Evolutionary conservation across 2,113 vertebrate species (phyloP), one percentile per base, ranked within the genome.

Genomic region (Chionomys nivalis): DNA sequence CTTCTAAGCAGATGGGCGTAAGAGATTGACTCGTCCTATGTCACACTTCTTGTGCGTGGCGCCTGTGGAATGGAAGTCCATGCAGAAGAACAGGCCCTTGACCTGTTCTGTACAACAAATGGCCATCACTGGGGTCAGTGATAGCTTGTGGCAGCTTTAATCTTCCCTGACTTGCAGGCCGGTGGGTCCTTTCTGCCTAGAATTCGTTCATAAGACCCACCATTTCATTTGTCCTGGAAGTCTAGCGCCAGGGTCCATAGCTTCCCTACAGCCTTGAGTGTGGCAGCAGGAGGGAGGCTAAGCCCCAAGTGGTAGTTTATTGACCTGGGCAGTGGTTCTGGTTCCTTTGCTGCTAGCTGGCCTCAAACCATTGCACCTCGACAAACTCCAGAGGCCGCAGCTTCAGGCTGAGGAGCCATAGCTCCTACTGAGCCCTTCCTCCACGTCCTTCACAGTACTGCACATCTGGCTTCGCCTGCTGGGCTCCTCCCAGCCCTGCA

Each of bases 391-490:
- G 21, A 7, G 55, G 55, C 55, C 3, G 0, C 44, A 1, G 73
- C 55, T 44, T 28, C 28, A 21, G 47, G 21, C 77, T 36, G 7
- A 73, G 24, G 36, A 65, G 21, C 26, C 14, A 0, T 39, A 31
- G 42, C 28, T 42, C 11, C 58, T 42, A 1, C 63, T 36, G 23
- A 77, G 66, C 33, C 24, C 17, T 1, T 23, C 1, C 2, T 61
- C 65, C 9, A 0, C 6, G 10, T 58, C 70, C 87, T 47, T 7
- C 16, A 26, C 14, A 36, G 0, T 31, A 9, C 58, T 3, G 0
- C 61, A 12, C 7, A 6, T 10, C 36, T 0, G 26, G 39, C 16
- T 1, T 28, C 9, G 10, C 33, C 61, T 36, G 21, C 0, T n/a
- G 2, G 73, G 4, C 79, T n/a, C 28, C 33, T 88, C 14, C 4